Evolutionary conservation across 53 echinoderm and acorn worm genomes (phyloP), one percentile per base, ranked within the genome.

Genomic region (Echinometra lucunter): DNA sequence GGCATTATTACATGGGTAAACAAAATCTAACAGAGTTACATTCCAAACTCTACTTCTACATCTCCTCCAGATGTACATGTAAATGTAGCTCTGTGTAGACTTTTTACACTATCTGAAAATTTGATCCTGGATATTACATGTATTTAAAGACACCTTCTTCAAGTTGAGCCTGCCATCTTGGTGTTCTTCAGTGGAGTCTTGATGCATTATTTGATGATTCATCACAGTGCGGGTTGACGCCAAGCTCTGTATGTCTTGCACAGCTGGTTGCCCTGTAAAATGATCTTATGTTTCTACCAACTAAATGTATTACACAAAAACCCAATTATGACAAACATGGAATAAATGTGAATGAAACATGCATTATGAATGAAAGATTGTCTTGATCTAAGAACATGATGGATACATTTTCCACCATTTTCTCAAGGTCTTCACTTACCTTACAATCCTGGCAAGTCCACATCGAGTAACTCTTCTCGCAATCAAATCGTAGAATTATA

Each of bases 401-500:
- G 38, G 78, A 78, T 34, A 72, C 32, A 32, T 72, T 69, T 69
- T 69, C 30, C 69, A 69, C 32, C 69, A 69, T 69, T 34, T 69
- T 34, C 34, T 69, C 69, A 10, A 4, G 6, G 38, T 40, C 19
- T 34, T 34, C 42, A 21, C 91, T 92, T 92, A 92, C 92, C 92
- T 92, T 92, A 70, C 92, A 92, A 45, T 70, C 69, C 69, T 67
- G 42, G 34, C 92, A 92, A 2, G 7, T 70, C 92, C 92, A 92
- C 92, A 92, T 92, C 8, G 92, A 74, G 35, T 92, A 92, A 19
- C 4, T 67, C 44, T 13, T 70, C 44, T 44, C 16, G 72, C 92
- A 92, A 92, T 92, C 92, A 92, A 69, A 92, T 53, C 92, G 74
- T 27, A 45, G 92, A 92, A 92, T 92, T 45, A 92, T 92, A 57